phyloP scores from a whole-genome alignment of 2,113 vertebrate species.

The Sylvilagus bachmani region DNA sequence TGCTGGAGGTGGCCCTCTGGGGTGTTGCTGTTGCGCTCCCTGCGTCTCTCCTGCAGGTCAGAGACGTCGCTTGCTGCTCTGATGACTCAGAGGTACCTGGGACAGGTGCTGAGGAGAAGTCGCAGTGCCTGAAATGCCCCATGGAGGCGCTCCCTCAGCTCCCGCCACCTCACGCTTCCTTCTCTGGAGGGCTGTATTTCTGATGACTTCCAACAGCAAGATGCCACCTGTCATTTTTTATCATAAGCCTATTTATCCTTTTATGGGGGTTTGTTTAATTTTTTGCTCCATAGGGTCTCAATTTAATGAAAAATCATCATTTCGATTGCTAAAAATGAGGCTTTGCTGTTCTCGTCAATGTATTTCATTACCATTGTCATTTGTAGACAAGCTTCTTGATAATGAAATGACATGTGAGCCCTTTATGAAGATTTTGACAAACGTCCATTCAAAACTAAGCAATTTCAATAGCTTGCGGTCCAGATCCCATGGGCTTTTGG shows the following conservation, averaged over 20 bases:
- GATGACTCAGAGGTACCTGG: background rate
- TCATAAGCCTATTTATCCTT: background rate
- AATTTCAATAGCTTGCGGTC: background rate
- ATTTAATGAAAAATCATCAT: slow-evolving; percentile 69
- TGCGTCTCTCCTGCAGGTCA: background rate
- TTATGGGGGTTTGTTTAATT: background rate
- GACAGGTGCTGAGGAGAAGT: background rate
- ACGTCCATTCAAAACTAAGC: slow-evolving; percentile 33
- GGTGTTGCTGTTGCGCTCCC: background rate
- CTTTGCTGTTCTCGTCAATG: slow-evolving; percentile 54
- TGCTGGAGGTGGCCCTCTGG: background rate
- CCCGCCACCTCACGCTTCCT: rapidly evolving
- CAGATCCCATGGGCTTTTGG: background rate
- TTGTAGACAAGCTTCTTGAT: slow-evolving; percentile 61
- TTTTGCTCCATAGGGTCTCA: slow-evolving; percentile 3
- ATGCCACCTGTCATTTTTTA: slow-evolving; percentile 50
- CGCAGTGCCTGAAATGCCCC: background rate
- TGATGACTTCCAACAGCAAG: slow-evolving; percentile 34
- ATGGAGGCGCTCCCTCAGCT: background rate
- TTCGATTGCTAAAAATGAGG: slow-evolving; percentile 56
- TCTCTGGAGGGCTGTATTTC: background rate
- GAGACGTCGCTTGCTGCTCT: background rate
- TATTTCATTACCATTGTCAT: slow-evolving; percentile 57
- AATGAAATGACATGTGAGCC: slow-evolving; percentile 39
- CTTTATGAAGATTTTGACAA: slow-evolving; percentile 58